A percentile compares a stretch with the other conserved stretches of the same genome.
Evolutionary conservation across 2,888 invertebrate species (phyloP).

Genomic region (Protodeltote pygarga): DNA sequence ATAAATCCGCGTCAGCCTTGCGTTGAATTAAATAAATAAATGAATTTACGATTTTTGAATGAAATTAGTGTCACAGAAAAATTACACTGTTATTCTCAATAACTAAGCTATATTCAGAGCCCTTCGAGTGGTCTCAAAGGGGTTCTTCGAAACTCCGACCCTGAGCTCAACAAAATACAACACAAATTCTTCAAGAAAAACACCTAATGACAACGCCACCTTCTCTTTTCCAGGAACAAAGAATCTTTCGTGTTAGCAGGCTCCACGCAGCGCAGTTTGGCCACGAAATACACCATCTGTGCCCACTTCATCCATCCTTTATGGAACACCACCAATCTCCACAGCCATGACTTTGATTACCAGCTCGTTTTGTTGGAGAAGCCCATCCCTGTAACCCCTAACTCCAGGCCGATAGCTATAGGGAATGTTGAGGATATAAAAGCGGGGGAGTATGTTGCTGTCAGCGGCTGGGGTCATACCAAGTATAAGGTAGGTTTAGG

Average conservation of each 20-base stretch:
- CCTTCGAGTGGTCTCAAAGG: too few species aligned
- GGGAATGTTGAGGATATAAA: conserved; percentile 59
- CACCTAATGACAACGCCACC: too few species aligned
- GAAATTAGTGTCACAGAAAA: too few species aligned
- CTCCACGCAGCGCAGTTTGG: conserved; percentile 61
- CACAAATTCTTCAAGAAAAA: too few species aligned
- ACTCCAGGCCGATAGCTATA: conserved; percentile 71
- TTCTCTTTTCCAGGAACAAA: conserved; percentile 56
- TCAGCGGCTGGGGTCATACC: conserved; percentile 79
- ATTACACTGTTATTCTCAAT: too few species aligned
- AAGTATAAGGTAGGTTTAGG: conserved; percentile 58
- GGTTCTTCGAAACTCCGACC: too few species aligned
- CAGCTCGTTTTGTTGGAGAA: conserved; percentile 72
- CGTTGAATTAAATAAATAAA: too few species aligned
- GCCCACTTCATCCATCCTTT: conserved; percentile 74
- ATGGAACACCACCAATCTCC: conserved; percentile 58
- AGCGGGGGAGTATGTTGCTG: conserved; percentile 57
- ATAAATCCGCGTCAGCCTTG: too few species aligned
- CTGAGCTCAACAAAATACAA: too few species aligned
- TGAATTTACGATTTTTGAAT: too few species aligned
- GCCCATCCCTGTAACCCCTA: conserved; percentile 64
- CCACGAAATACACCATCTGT: conserved; percentile 64
- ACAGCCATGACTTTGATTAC: conserved; percentile 75
- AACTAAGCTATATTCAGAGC: too few species aligned
- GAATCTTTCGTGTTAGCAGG: conserved; percentile 69